Conservation (phyloP, 2,797 vertebrate genomes). For the Melanotaenia parkinsoni region DNA sequence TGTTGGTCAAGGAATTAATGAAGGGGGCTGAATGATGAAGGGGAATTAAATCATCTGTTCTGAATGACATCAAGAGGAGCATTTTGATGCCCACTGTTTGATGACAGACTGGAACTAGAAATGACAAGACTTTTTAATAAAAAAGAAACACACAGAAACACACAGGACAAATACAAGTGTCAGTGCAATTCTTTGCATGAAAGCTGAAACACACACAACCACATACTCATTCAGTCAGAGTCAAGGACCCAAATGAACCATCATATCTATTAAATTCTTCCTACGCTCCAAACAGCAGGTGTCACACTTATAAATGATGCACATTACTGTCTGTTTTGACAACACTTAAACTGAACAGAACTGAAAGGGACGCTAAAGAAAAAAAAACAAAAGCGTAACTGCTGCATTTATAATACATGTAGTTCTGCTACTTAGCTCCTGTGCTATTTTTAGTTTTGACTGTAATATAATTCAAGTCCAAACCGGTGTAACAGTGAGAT, state of each 20-base stretch:
- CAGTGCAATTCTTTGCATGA: constrained; percentile 9
- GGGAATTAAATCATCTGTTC: constrained; percentile 25
- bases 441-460: constrained; percentile 10
- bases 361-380: constrained; percentile 23
- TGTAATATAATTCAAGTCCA: constrained; percentile 6
- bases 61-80: constrained; percentile 42
- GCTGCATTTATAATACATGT: too few species aligned
- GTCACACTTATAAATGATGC: constrained; percentile 59
- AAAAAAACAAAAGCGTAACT: constrained; percentile 7
- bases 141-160: constrained; percentile 13
- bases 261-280: constrained; percentile 60
- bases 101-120: constrained; percentile 44
- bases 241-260: constrained; percentile 55
- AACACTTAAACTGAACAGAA: constrained; percentile 42
- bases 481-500: neutral
- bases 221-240: constrained; percentile 51
- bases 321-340: constrained; percentile 49
- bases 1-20: constrained; percentile 26
- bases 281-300: constrained; percentile 50
- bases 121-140: constrained; percentile 32
- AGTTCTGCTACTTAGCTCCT: neutral
- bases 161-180: constrained; percentile 9
- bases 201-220: constrained; percentile 41
- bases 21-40: constrained; percentile 6
- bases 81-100: constrained; percentile 35